These are phyloP conservation scores for Aeoliscus strigatus DNA, from an alignment of 2,797 vertebrate species.

Conservation along the genomic window DNA sequence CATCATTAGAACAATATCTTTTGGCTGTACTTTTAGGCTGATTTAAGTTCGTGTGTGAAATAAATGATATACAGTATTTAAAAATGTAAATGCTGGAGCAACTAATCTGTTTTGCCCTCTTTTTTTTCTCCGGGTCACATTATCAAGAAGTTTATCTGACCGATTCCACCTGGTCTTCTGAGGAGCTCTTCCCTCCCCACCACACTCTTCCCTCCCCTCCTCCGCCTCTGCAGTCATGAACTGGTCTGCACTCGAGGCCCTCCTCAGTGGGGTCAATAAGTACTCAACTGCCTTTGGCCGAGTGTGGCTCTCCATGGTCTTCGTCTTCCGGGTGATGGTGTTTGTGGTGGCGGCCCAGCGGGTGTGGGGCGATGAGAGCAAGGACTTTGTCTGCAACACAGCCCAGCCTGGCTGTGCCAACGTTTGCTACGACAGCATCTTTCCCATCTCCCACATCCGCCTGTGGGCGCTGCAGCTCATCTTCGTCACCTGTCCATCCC, in stretches of 20 bases:
- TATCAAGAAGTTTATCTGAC: constrained; percentile 2
- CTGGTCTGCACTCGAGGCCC: constrained; percentile 77
- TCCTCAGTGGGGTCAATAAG: constrained; percentile 84
- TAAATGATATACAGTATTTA: too few relatives aligned
- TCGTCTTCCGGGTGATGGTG: constrained; percentile 88
- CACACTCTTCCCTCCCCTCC: constrained; percentile 1
- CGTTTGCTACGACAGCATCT: constrained; percentile 84
- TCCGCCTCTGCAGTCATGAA: constrained; percentile 76
- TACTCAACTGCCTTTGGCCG: constrained; percentile 90
- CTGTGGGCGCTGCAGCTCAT: constrained; percentile 98
- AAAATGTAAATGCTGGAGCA: too few relatives aligned
- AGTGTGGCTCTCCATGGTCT: constrained; percentile 90
- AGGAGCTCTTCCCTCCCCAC: constrained; percentile 1
- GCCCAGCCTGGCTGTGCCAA: constrained; percentile 86
- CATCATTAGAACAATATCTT: too few relatives aligned
- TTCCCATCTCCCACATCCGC: constrained; percentile 94
- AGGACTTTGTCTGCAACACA: constrained; percentile 90
- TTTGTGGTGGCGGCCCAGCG: constrained; percentile 84
- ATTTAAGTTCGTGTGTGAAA: too few relatives aligned
- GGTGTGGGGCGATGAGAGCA: constrained; percentile 86
- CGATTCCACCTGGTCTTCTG: constrained; percentile 2
- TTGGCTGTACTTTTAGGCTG: too few relatives aligned
- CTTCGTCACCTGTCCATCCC: constrained; percentile 90
- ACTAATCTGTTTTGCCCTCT: constrained; percentile 1
- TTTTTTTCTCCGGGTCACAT: constrained; percentile 4